Conservation (phyloP, 2,113 vertebrate species). For the Trochalopteron elliotii region DNA sequence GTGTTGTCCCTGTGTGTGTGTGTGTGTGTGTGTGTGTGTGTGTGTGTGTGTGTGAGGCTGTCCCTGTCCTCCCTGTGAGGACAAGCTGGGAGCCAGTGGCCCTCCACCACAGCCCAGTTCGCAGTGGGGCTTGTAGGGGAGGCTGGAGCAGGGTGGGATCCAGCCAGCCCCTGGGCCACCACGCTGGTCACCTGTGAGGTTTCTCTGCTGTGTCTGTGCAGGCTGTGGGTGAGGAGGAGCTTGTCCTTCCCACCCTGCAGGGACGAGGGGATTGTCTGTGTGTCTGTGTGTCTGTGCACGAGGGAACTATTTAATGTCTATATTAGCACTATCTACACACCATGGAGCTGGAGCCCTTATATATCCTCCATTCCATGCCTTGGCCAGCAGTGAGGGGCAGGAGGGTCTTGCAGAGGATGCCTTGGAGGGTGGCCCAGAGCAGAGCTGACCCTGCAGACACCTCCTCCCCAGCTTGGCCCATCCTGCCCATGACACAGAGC, state of each 20-base stretch:
- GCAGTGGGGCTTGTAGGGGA: not conserved
- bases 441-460: not conserved
- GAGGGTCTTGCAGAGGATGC: not conserved
- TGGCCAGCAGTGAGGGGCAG: not conserved
- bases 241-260: not conserved
- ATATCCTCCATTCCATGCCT: not conserved
- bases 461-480: fast-evolving
- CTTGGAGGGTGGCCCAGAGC: not conserved
- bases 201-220: not conserved
- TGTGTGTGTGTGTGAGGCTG: not conserved
- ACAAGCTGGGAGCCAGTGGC: not conserved
- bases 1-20: not conserved
- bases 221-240: not conserved
- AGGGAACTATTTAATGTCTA: constrained; percentile 52
- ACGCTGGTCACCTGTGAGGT: fast-evolving
- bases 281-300: constrained; percentile 6
- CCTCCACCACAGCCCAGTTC: not conserved
- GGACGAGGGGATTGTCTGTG: not conserved
- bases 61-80: not conserved
- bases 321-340: constrained; percentile 30
- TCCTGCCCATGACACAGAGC: not conserved
- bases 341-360: not conserved
- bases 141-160: not conserved
- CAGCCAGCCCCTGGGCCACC: not conserved
- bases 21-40: too few relatives aligned